Evolutionary conservation across 2,113 vertebrate genomes (phyloP).

Genomic region (Cygnus buccinator): DNA sequence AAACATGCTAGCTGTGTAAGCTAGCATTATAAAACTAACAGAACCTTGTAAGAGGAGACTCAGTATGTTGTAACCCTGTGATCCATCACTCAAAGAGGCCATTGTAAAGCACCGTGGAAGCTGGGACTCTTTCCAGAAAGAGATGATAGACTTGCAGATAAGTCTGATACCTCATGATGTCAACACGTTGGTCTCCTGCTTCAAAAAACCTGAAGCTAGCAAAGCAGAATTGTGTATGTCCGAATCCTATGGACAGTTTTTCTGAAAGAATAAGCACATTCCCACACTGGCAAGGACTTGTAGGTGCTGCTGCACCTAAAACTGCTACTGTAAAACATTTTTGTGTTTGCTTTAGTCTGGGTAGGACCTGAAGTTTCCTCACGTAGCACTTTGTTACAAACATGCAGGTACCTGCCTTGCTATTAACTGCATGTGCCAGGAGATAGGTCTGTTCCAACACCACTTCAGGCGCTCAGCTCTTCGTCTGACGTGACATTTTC

Average conservation of each 20-base stretch:
- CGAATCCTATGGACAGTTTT: background rate
- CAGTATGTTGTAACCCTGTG: background rate
- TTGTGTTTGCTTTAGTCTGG: background rate
- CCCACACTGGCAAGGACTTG: background rate
- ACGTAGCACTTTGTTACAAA: background rate
- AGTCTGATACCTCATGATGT: background rate
- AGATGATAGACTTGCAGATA: background rate
- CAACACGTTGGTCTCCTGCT: accelerated
- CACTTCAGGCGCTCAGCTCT: background rate
- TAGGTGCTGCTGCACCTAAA: background rate
- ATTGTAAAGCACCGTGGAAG: background rate
- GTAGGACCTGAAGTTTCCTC: background rate
- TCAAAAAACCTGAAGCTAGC: background rate
- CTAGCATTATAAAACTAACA: background rate
- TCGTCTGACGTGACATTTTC: background rate
- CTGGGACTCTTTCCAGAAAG: background rate
- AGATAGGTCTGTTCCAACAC: background rate
- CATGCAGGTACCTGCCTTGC: background rate
- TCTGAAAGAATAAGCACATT: background rate
- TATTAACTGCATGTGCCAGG: background rate
- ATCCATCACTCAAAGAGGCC: background rate
- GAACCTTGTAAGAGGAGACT: background rate
- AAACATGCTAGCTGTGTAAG: background rate
- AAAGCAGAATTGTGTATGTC: background rate
- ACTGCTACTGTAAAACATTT: background rate